These are phyloP conservation scores for Seladonia tumulorum DNA, from an alignment of 2,888 invertebrate genomes.

Conservation along the genomic window DNA sequence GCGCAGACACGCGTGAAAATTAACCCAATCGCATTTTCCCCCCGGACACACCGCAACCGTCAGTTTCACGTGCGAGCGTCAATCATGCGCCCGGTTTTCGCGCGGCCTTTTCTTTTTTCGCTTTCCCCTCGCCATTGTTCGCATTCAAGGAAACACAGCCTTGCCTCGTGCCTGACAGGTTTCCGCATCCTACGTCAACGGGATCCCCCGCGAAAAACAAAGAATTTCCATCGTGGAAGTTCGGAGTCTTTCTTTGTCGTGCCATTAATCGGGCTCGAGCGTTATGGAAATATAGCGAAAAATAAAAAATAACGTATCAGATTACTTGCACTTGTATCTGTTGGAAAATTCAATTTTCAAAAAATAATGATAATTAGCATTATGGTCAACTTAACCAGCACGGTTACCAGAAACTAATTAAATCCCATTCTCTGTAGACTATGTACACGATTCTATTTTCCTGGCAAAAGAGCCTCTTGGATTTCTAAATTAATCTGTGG, in stretches of 20 bases:
- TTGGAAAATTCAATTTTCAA: background rate
- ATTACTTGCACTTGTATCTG: background rate
- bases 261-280: background rate
- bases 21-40: conserved; percentile 24
- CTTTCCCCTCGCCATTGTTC: background rate
- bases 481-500: background rate
- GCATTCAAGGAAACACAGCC: background rate
- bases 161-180: background rate
- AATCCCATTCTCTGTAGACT: background rate
- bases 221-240: background rate
- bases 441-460: background rate
- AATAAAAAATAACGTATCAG: background rate
- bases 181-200: background rate
- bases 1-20: conserved; percentile 19
- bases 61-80: conserved; percentile 28
- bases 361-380: background rate
- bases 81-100: background rate
- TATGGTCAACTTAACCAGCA: background rate
- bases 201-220: background rate
- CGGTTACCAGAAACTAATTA: too few relatives aligned
- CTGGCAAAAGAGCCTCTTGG: background rate
- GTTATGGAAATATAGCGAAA: background rate
- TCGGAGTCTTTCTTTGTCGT: background rate
- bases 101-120: background rate
- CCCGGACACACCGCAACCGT: background rate